Evolutionary conservation across 2,113 vertebrate species (phyloP).

Genomic region (Madoqua kirkii): DNA sequence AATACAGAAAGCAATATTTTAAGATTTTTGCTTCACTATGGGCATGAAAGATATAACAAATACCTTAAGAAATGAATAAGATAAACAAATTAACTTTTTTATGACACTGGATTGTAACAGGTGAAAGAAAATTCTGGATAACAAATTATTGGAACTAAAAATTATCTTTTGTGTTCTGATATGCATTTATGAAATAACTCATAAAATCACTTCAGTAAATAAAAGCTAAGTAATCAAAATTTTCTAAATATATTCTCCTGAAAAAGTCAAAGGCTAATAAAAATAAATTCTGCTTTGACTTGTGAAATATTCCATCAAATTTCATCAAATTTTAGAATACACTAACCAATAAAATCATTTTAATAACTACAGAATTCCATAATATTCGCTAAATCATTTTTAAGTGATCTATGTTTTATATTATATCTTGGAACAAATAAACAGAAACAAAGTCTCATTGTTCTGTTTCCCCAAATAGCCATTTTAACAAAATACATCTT

Average conservation of each 20-base stretch:
- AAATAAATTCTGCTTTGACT: neutral
- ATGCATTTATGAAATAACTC: neutral
- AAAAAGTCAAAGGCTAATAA: neutral
- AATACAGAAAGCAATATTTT: neutral
- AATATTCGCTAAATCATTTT: neutral
- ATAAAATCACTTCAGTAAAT: neutral
- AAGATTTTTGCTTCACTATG: neutral
- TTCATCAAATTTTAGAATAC: constrained; percentile 13
- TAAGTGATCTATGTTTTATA: neutral
- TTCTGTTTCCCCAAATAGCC: neutral
- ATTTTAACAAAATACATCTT: neutral
- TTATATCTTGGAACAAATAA: neutral
- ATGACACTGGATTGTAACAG: neutral
- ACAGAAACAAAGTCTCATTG: neutral
- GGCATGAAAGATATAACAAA: neutral
- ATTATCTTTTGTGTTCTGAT: neutral
- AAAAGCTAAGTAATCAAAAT: neutral
- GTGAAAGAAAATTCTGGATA: neutral
- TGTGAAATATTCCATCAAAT: neutral
- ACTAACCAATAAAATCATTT: neutral
- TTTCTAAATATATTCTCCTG: neutral
- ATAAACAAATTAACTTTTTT: neutral
- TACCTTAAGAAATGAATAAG: neutral
- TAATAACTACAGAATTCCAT: neutral
- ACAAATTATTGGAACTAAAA: neutral